A percentile compares a stretch with the other conserved stretches of the same genome.
phyloP scores from a whole-genome alignment of 2,797 vertebrate genomes.

The Gambusia yucatana region DNA sequence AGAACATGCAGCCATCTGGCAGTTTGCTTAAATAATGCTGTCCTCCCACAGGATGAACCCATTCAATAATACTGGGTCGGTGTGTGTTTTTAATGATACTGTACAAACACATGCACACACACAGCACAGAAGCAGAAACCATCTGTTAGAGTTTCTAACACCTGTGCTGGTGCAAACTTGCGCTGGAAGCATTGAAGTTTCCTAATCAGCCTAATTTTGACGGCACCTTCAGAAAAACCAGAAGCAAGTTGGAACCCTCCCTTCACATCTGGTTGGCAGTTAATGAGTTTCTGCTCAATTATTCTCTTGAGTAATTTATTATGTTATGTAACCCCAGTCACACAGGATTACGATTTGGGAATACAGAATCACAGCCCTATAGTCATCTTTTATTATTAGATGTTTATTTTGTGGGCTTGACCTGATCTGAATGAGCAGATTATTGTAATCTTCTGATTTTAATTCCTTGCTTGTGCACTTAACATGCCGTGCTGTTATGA shows the following conservation, averaged over 20 bases:
- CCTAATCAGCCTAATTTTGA: constrained; percentile 46
- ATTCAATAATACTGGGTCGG: neutral
- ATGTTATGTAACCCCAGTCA: constrained; percentile 27
- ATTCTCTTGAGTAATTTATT: constrained; percentile 18
- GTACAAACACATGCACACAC: constrained; percentile 11
- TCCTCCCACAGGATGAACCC: neutral
- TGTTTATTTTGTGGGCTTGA: neutral
- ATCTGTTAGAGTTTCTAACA: constrained; percentile 62
- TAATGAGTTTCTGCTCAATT: constrained; percentile 36
- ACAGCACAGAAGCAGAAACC: constrained; percentile 29
- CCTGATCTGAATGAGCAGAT: constrained; percentile 34
- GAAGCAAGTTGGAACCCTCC: constrained; percentile 42
- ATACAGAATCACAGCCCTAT: neutral
- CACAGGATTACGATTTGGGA: neutral
- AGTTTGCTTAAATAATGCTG: neutral
- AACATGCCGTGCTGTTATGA: constrained; percentile 27
- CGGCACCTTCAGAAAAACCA: constrained; percentile 43
- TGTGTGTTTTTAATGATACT: constrained; percentile 1
- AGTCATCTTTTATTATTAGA: neutral
- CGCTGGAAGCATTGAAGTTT: constrained; percentile 43
- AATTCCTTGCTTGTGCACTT: constrained; percentile 30
- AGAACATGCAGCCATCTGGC: neutral
- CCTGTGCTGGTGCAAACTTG: constrained; percentile 63
- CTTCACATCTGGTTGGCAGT: constrained; percentile 40
- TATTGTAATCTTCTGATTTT: constrained; percentile 29